Conservation (phyloP, 2,797 vertebrate genomes). For the Anomalospiza imberbis region DNA sequence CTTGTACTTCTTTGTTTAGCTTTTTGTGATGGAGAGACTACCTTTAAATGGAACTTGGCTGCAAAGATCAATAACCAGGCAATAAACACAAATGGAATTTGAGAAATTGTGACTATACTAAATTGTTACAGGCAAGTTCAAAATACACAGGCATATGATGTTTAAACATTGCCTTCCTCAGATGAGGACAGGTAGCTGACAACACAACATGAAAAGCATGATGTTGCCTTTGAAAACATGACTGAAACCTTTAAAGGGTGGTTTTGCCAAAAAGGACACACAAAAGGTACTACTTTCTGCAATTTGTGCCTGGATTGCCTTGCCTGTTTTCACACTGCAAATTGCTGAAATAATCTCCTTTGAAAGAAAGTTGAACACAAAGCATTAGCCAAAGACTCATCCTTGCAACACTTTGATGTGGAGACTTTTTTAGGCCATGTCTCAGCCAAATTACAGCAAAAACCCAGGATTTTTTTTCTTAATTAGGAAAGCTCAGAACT, state of each 20-base stretch:
- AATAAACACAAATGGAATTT: slow-evolving; percentile 62
- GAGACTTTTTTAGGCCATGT: neutral
- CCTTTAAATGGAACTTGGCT: slow-evolving; percentile 65
- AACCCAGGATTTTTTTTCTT: neutral
- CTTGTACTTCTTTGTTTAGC: slow-evolving; percentile 66
- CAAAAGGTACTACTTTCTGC: neutral
- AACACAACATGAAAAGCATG: neutral
- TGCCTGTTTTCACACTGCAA: neutral
- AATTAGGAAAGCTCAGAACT: neutral
- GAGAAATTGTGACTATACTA: slow-evolving; percentile 55
- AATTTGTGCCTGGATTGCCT: neutral
- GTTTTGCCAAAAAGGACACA: neutral
- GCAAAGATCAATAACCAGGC: slow-evolving; percentile 66
- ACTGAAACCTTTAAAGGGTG: neutral
- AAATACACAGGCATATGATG: neutral
- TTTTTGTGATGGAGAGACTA: slow-evolving; percentile 63
- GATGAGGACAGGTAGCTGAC: neutral
- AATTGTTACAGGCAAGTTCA: slow-evolving; percentile 55
- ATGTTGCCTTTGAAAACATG: neutral
- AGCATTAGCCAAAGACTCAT: neutral
- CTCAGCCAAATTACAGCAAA: neutral
- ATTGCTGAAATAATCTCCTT: neutral
- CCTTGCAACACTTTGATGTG: neutral
- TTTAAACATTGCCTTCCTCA: neutral
- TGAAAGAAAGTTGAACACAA: neutral